Evolutionary conservation across 2,888 invertebrate genomes (phyloP).

Genomic region (Pachydiplax longipennis): DNA sequence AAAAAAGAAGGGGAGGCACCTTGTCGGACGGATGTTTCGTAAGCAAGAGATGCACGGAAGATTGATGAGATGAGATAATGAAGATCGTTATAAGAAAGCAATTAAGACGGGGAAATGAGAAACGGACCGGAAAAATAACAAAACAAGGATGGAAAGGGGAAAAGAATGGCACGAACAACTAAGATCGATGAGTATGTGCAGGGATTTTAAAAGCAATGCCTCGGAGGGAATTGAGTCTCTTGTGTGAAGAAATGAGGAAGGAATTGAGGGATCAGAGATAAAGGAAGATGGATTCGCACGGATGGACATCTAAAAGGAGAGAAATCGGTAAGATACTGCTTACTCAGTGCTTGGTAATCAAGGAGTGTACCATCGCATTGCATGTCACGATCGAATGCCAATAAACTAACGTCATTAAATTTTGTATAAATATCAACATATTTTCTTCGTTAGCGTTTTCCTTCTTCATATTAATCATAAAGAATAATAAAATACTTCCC

Average conservation of each 20-base stretch:
- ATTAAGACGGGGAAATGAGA: constrained; percentile 6
- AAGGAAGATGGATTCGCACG: not conserved
- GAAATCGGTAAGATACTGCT: too few species aligned
- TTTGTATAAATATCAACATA: too few species aligned
- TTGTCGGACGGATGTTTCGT: not conserved
- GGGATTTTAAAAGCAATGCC: not conserved
- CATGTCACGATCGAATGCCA: too few species aligned
- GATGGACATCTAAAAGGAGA: too few species aligned
- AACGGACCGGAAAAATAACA: not conserved
- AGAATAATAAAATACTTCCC: too few species aligned
- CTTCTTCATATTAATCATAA: too few species aligned
- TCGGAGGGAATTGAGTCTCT: not conserved
- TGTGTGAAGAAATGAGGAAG: not conserved
- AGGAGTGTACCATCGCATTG: too few species aligned
- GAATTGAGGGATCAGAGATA: not conserved
- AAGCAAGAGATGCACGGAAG: not conserved
- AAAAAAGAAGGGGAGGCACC: not conserved
- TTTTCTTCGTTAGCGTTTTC: too few species aligned
- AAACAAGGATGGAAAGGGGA: not conserved
- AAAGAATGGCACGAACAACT: not conserved
- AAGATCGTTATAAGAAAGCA: constrained; percentile 41
- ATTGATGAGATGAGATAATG: constrained; percentile 39
- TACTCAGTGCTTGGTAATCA: too few species aligned
- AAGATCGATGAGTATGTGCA: not conserved
- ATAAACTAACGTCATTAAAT: too few species aligned